Base-by-base conservation (phyloP, 2,113 vertebrate genomes). In the Vulpes vulpes region DNA sequence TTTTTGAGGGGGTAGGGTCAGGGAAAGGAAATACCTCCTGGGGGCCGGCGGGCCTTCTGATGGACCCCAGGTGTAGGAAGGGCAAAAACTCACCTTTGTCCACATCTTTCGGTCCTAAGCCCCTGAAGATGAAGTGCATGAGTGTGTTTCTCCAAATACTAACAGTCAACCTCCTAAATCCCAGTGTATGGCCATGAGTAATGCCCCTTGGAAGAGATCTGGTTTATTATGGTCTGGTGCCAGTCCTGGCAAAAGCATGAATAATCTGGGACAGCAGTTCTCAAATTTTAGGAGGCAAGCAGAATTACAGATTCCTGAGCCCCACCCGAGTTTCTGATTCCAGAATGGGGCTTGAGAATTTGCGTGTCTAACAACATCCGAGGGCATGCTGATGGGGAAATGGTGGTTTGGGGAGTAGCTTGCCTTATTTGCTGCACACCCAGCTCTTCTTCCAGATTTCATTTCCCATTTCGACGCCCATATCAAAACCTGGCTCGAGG, bases 401-500 rank as follows among this genome's bases (percentile, higher is more conserved):
- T 19, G 51, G 51, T 5, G 43, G 43, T 60, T 49, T 91, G 64
- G 27, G 82, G 20, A 76, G 69, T 11, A 16, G 27, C 19, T 25
- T 83, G 60, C 32, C 27, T 73, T 57, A 20, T 3, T 15, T 81
- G 35, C 60, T 62, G 43, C 14, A 35, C 32, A 55, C 25, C 43
- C 10, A 16, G 59, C 4, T 95, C 59, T 20, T 92, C 67, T 62
- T 57, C 51, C 12, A 83, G 74, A 94, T 22, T 55, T 74, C 51
- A 84, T 10, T 23, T 43, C 51, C 27, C 15, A 43, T 11, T 59
- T 8, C 60, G 14, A 11, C 11, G 30, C 27, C 76, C 38, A n/a
- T 79, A 49, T 49, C 76, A 88, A 97, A 95, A 60, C n/a, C 53
- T 82, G 79, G 57, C 87, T 89, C 25, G 14, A 35, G 79, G 53